Base-by-base conservation (phyloP, 2,113 vertebrate genomes). In the Erythrolamprus reginae region DNA sequence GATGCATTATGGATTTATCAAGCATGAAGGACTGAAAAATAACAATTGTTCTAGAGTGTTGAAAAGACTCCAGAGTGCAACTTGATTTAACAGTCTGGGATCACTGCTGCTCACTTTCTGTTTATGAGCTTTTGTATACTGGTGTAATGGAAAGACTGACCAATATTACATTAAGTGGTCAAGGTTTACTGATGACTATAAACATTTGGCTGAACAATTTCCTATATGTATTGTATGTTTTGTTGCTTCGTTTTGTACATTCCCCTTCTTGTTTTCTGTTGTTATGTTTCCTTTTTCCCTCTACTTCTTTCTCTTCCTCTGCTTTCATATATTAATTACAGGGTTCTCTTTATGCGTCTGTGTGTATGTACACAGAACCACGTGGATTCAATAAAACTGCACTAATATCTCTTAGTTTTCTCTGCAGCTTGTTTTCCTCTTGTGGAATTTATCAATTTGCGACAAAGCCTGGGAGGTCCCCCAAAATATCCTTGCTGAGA, bases 391-490 rank as follows among this genome's bases (percentile, higher is more conserved):
- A 70, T 33, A 65, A n/a, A 28, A 65, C 33, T 77, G 70, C 17
- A 38, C 70, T 77, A 77, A 77, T 42, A 19, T 38, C 6, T 13
- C 28, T 77, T 77, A 8, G 7, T 77, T 77, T 77, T 6, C 70
- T 77, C 17, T 77, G 17, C 6, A 77, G 50, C 50, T 55, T 52
- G 19, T 89, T 91, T 96, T 95, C 48, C 90, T 91, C 48, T 38
- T 23, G 1, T n/a, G 87, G 0, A 90, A 93, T 95, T 92, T 95
- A 92, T 93, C 70, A 93, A 88, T 89, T 5, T 50, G 5, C 93
- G 94, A 92, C 93, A 55, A 45, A 96, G 95, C 65, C 48, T 83
- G 86, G 55, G 84, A 87, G 56, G 58, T 92, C 90, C 88, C 58
- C 61, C 86, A 94, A 90, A n/a, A 94, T 1, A 93, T 87, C 4